Evolutionary conservation across 2,113 vertebrate genomes (phyloP), one percentile per base, ranked within the genome.

Genomic region (Sprattus sprattus): DNA sequence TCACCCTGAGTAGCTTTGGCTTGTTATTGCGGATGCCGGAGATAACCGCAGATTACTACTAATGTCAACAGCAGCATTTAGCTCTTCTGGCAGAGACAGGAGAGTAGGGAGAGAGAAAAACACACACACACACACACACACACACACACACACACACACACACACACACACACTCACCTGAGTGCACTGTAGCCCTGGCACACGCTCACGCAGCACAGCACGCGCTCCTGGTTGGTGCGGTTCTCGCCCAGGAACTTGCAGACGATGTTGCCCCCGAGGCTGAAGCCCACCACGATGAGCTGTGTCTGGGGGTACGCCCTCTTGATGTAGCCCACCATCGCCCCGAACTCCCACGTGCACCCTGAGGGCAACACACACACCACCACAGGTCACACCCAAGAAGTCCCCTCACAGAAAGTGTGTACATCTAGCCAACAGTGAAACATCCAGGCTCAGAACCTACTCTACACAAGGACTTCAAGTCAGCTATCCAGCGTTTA

Each of bases 181-280:
- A 98, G 95, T 0, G 98, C 98, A 0, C 98, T 99, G 94, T 99
- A 99, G 0, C 98, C 98, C 92, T 99, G 98, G 92, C 97, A 99
- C 87, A 99, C 94, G 0, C 98, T 99, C 91, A 99, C 97, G 0
- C 97, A 97, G 89, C 98, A 99, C 88, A 99, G 93, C 20, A 99
- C 98, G 64, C 95, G 92, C 52, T 99, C 98, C 93, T 99, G 98
- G 93, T 99, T 99, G 45, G 90, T 91, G 80, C 92, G 95, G 88
- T 92, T 97, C 94, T 99, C 98, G 2, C 98, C 98, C 91, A 99
- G 89, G 89, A 97, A 99, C 89, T 99, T 99, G 90, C 98, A 99
- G 10, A 99, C 98, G 0, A 99, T 99, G 93, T 99, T 99, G 22
- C 98, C 98, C 0, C 98, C 98, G 81, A 99, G 95, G 89, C 98